Evolutionary conservation across 2,113 vertebrate species (phyloP).

Genomic region (Ranitomeya variabilis): DNA sequence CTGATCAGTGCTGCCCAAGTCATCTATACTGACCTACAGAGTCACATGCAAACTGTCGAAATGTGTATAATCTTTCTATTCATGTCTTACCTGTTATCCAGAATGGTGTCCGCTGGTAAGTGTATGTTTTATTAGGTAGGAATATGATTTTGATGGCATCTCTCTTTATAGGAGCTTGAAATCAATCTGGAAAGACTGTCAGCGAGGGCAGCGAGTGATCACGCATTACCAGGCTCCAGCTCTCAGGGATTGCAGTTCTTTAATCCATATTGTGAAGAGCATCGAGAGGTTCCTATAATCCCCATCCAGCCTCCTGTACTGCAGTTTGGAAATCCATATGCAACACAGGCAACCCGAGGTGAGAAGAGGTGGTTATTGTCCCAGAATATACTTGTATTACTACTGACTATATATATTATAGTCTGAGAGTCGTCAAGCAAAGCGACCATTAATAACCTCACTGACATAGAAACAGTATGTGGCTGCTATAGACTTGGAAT

Average conservation of each 20-base stretch:
- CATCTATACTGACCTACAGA: too few species aligned
- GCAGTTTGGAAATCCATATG: constrained; percentile 92
- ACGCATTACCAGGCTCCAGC: constrained; percentile 66
- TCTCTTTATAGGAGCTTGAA: constrained; percentile 76
- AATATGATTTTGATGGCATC: constrained; percentile 9
- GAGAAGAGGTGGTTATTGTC: constrained; percentile 31
- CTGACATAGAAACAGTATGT: too few species aligned
- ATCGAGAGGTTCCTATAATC: constrained; percentile 74
- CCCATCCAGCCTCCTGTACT: constrained; percentile 80
- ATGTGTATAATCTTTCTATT: neutral
- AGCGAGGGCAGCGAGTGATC: constrained; percentile 73
- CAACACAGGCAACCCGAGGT: constrained; percentile 83
- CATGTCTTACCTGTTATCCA: neutral
- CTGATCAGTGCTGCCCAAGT: too few species aligned
- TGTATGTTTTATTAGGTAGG: neutral
- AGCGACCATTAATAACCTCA: neutral
- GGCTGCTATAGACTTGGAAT: too few species aligned
- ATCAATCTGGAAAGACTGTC: constrained; percentile 70
- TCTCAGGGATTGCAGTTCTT: constrained; percentile 70
- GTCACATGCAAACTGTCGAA: too few species aligned
- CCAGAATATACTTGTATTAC: too few species aligned
- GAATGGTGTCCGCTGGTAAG: neutral
- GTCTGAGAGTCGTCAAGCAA: neutral
- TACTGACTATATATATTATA: too few species aligned
- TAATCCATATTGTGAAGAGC: constrained; percentile 79